These are phyloP conservation scores for Neoaliturus tenellus DNA, from an alignment of 2,888 invertebrate genomes.

Conservation along the genomic window DNA sequence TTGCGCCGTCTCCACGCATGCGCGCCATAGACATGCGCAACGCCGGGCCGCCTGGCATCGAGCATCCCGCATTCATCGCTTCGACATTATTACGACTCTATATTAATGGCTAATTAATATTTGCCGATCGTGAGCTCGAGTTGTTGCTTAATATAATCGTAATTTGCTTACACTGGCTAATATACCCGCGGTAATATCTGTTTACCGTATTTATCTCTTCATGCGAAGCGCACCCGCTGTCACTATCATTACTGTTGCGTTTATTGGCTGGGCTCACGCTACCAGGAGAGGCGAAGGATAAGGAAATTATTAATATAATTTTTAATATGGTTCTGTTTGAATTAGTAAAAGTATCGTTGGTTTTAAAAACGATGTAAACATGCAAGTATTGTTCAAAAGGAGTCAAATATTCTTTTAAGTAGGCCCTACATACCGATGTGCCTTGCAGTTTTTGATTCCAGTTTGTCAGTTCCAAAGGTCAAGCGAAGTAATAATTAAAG, in stretches of 20 bases:
- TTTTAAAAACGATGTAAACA: too few species aligned
- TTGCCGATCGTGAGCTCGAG: background rate
- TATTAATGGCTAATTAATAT: background rate
- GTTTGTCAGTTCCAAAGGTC: too few species aligned
- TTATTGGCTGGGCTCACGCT: background rate
- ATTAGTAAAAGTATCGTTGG: too few species aligned
- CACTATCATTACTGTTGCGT: background rate
- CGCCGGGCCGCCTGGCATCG: too few species aligned
- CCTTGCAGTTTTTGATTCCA: too few species aligned
- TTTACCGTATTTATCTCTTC: background rate
- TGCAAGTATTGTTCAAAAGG: too few species aligned
- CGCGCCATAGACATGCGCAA: background rate
- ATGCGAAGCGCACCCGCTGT: background rate
- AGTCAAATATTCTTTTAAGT: too few species aligned
- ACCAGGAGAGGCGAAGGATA: background rate
- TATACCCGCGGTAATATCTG: slow-evolving; percentile 3
- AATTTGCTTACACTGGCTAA: background rate
- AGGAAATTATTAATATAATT: too few species aligned
- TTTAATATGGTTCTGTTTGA: too few species aligned
- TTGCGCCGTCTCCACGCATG: background rate
- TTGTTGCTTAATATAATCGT: background rate
- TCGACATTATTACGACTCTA: background rate
- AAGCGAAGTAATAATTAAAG: too few species aligned
- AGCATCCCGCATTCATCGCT: background rate
- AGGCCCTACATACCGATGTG: too few species aligned